Conservation (phyloP, 92 coral and sea anemone species). For the Meandrina meandrites region DNA sequence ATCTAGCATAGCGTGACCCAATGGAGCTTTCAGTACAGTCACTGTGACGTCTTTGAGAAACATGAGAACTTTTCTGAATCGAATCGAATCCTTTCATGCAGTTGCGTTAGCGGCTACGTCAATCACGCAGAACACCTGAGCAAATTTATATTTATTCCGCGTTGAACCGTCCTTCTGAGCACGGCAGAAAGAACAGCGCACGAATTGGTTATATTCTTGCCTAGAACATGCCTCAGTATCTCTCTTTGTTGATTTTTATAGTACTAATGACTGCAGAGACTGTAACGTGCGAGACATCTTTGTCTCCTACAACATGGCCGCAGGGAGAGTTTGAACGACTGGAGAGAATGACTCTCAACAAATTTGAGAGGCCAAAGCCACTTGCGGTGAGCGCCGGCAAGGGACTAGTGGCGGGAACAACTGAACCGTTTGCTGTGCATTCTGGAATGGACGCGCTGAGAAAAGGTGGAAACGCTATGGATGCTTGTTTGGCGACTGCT, state of each 20-base stretch:
- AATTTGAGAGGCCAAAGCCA: constrained; percentile 62
- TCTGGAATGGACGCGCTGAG: constrained; percentile 78
- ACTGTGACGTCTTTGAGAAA: neutral
- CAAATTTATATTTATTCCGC: neutral
- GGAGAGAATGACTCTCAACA: constrained; percentile 50
- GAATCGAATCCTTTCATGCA: neutral
- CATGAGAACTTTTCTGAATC: neutral
- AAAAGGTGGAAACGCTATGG: constrained; percentile 85
- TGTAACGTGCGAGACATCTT: constrained; percentile 18
- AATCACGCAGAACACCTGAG: neutral
- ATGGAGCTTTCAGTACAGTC: too few species aligned
- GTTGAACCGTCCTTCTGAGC: neutral
- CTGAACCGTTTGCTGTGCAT: constrained; percentile 80
- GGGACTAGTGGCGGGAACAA: constrained; percentile 76
- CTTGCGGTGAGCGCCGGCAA: constrained; percentile 65
- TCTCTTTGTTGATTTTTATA: neutral
- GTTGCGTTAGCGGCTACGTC: neutral
- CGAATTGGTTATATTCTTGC: neutral
- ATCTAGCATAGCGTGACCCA: neutral
- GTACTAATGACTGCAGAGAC: neutral
- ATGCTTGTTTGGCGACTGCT: constrained; percentile 83
- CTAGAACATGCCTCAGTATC: neutral
- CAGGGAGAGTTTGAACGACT: constrained; percentile 60
- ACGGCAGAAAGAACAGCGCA: neutral
- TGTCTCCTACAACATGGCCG: constrained; percentile 77